Base-by-base conservation (phyloP, 1,140 invertebrate genomes). In the Cydia strobilella region DNA sequence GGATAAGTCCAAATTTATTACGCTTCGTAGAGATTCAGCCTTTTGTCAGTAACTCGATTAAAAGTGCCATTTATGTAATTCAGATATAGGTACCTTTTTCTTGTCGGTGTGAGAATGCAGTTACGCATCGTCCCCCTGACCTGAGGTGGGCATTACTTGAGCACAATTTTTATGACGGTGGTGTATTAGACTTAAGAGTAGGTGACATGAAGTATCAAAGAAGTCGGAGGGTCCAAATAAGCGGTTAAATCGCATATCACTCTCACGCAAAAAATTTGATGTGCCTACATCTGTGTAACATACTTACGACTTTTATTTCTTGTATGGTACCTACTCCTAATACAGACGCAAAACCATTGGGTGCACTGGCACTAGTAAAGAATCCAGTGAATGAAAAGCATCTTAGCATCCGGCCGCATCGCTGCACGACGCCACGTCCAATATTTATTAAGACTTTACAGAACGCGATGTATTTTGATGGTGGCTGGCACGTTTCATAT, bases 401-500 rank as follows among this genome's bases (percentile, higher is more conserved):
- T 23, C 54, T 23, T 23, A 20, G 54, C 31, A 69, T 69, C 65
- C 65, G 65, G 65, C 65, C 15, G 25, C 63, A 31, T 35, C 15
- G 65, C 65, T 69, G n/a, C 27, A 69, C 65, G 31, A 35, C 23
- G n/a, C 31, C 27, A 69, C 65, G 65, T 69, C 6, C 27, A 69
- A 39, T 69, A 69, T 69, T 69, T 69, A 69, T 73, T 73, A 73
- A 73, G 51, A 73, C 71, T 51, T 51, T 48, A 72, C 45, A 75
- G 72, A 72, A 69, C 25, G 51, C 66, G 75, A 75, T 42, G 71
- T 82, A 79, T 82, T 82, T 82, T 80, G 77, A 81, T 80, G 79
- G 76, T 63, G 79, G 72, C 76, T 75, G 78, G 76, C 80, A 84
- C 82, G 77, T 79, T 80, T 84, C 78, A 82, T 78, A 78, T 72